phyloP scores from a whole-genome alignment of 2,888 invertebrate species.

The Macaria liturata region DNA sequence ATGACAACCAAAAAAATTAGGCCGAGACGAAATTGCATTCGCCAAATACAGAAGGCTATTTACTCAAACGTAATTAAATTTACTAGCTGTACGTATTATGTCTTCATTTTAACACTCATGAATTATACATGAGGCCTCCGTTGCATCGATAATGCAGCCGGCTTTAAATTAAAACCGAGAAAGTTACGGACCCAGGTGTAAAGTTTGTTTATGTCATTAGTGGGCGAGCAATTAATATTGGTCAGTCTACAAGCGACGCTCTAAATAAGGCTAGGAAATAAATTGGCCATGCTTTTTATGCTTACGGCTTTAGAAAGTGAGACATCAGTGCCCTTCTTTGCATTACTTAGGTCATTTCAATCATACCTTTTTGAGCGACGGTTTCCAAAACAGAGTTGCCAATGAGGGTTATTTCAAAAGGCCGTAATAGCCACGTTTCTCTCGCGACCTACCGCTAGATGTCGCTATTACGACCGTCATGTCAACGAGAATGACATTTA shows the following conservation, averaged over 20 bases:
- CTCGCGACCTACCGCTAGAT: slow-evolving; percentile 54
- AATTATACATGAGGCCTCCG: slow-evolving; percentile 5
- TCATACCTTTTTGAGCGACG: slow-evolving; percentile 16
- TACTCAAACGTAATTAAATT: slow-evolving; percentile 14
- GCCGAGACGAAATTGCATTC: slow-evolving; percentile 17
- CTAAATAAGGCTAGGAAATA: slow-evolving; percentile 6
- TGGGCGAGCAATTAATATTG: slow-evolving; percentile 3
- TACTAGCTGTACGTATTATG: slow-evolving; percentile 12
- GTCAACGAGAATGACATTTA: slow-evolving; percentile 64
- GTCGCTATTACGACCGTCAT: slow-evolving; percentile 64
- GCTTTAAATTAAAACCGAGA: slow-evolving; percentile 1
- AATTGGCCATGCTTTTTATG: slow-evolving; percentile 4
- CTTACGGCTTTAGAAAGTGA: slow-evolving; percentile 9
- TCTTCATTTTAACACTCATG: slow-evolving; percentile 10
- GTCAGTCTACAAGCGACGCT: not conserved
- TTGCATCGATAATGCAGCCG: not conserved
- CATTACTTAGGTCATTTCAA: slow-evolving; percentile 7
- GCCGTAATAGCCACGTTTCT: slow-evolving; percentile 35
- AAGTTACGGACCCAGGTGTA: not conserved
- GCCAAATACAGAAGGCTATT: slow-evolving; percentile 14
- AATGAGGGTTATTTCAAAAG: slow-evolving; percentile 34
- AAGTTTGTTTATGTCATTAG: slow-evolving; percentile 1
- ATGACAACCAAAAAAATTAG: slow-evolving; percentile 14
- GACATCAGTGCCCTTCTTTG: slow-evolving; percentile 10
- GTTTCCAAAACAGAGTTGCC: slow-evolving; percentile 8